These are phyloP conservation scores for Diceros bicornis DNA, from an alignment of 2,797 vertebrate genomes.

Conservation along the genomic window DNA sequence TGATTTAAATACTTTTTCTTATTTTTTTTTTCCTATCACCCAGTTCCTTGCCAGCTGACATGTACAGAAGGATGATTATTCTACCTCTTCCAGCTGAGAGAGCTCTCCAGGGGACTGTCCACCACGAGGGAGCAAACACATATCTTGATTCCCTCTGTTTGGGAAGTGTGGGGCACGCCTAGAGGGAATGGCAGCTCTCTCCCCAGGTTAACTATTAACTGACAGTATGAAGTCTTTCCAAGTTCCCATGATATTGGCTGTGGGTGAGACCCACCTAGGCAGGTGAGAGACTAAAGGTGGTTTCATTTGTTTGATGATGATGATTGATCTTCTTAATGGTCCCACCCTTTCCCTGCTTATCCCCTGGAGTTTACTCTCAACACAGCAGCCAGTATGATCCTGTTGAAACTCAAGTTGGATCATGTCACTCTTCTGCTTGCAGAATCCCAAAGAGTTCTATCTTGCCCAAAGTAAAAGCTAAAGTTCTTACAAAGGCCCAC, in stretches of 20 bases:
- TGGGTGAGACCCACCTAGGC: background rate
- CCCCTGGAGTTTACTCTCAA: background rate
- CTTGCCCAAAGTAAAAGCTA: background rate
- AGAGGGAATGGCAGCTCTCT: background rate
- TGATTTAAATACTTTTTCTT: slow-evolving; percentile 72
- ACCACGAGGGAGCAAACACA: background rate
- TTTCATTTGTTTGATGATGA: background rate
- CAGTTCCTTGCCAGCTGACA: slow-evolving; percentile 60
- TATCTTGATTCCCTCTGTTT: slow-evolving; percentile 54
- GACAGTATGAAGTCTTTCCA: background rate
- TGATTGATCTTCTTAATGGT: background rate
- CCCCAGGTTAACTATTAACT: background rate
- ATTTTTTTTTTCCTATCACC: slow-evolving; percentile 28
- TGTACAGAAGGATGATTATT: slow-evolving; percentile 75
- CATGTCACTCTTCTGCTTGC: background rate
- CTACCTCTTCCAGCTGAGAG: background rate
- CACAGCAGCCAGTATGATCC: background rate
- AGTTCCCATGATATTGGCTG: background rate
- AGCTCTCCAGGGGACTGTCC: background rate
- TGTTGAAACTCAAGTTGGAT: background rate
- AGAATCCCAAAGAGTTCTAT: background rate
- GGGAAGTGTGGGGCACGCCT: slow-evolving; percentile 53
- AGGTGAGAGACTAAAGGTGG: background rate
- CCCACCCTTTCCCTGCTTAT: background rate
- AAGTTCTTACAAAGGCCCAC: background rate